Evolutionary conservation across 1,140 invertebrate species (phyloP), one percentile per base, ranked within the genome.

Genomic region (Mya arenaria): DNA sequence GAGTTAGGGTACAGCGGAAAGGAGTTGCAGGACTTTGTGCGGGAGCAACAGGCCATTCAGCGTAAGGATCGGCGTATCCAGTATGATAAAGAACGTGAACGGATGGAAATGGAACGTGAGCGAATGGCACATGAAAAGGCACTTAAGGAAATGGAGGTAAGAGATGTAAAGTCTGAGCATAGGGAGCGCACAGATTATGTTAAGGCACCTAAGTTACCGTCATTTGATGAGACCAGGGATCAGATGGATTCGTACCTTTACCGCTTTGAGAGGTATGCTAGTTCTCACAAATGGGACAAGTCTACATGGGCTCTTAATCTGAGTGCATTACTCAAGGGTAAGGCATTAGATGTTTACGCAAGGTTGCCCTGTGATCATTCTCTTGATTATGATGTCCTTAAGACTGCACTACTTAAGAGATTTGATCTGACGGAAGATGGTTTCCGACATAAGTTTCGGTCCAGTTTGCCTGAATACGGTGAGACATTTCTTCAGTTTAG

Each of bases 381-480:
- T 15, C 15, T 60, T 25, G 68, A 86, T 62, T 86, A 86, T 63
- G 63, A 81, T 19, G 55, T 41, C 0, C 62, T 87, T 2, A 88
- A 86, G 63, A 56, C 25, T 52, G 85, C 87, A 5, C 52, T 88
- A 25, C 44, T 86, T 8, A 81, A 69, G 36, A 69, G 84, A 28
- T 88, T 63, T 63, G 68, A 86, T 15, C 52, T 79, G 34, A 85
- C 81, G 17, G 83, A 83, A 63, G 81, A 86, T 4, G 85, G 84
- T 0, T 88, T 85, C 37, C 62, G 68, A 36, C 34, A 39, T 17
- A 74, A 56, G 8, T 85, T 85, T 72, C 41, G 75, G 32, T 34
- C 30, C 8, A 41, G 69, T 63, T 84, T 55, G 52, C 83, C 84
- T 2, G 72, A 85, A 34, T 4, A 19, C 3, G 81, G 77, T 13